Conservation (phyloP, 2,113 vertebrate genomes). For the Pycnonotus jocosus region DNA sequence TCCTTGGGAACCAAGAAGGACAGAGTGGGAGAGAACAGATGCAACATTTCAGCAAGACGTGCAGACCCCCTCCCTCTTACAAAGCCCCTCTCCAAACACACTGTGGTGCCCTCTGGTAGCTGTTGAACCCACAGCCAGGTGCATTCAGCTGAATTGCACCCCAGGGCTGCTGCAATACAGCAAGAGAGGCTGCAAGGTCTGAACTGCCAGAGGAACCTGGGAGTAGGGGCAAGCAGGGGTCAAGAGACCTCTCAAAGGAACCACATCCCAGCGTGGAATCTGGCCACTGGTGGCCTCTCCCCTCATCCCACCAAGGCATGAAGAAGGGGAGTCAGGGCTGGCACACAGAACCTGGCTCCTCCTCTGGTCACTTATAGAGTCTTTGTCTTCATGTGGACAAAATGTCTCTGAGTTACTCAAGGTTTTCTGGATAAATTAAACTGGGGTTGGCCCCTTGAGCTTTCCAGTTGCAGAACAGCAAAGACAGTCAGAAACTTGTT, state of each 20-base stretch:
- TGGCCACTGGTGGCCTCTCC: not conserved
- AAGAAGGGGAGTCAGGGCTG: not conserved
- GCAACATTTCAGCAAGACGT: not conserved
- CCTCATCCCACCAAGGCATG: not conserved
- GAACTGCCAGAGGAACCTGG: not conserved
- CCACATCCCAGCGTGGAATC: rapidly evolving
- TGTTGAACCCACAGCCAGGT: not conserved
- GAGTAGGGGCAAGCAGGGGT: not conserved
- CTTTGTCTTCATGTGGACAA: not conserved
- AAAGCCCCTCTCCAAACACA: not conserved
- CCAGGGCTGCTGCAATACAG: not conserved
- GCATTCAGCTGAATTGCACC: not conserved
- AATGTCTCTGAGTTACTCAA: not conserved
- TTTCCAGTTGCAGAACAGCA: not conserved
- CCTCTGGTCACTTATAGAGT: not conserved
- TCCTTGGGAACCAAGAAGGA: not conserved
- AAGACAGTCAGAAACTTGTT: not conserved
- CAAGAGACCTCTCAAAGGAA: not conserved
- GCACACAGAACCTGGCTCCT: not conserved
- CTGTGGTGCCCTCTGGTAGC: not conserved
- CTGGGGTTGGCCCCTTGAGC: not conserved
- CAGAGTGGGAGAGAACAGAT: not conserved
- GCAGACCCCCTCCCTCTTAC: not conserved
- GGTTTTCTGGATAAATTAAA: not conserved
- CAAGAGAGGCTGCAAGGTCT: not conserved